Evolutionary conservation across 2,797 vertebrate genomes (phyloP).

Genomic region (Gastrophryne carolinensis): DNA sequence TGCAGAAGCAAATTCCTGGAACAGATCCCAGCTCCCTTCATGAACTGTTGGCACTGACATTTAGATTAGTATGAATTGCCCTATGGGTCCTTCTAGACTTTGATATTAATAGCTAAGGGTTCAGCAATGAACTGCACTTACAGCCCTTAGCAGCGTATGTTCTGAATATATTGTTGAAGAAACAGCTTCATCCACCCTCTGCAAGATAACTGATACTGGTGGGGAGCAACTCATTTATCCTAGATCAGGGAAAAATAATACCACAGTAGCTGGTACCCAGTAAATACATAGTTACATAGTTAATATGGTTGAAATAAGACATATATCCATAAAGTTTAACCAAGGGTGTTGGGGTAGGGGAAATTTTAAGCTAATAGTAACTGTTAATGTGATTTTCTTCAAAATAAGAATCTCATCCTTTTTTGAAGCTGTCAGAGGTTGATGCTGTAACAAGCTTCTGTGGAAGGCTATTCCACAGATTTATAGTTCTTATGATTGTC

Average conservation of each 20-base stretch:
- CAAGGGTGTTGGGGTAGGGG: no score
- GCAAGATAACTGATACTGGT: background rate
- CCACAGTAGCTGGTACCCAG: no score
- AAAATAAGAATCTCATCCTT: no score
- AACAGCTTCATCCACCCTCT: background rate
- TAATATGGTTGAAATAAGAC: no score
- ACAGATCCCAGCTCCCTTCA: slow-evolving; percentile 9
- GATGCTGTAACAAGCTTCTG: no score
- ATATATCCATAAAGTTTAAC: no score
- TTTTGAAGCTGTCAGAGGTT: no score
- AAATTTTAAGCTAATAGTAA: no score
- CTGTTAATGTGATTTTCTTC: no score
- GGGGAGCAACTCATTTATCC: background rate
- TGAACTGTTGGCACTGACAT: background rate
- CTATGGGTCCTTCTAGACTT: slow-evolving; percentile 7
- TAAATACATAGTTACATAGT: no score
- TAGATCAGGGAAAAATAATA: background rate
- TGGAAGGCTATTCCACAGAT: no score
- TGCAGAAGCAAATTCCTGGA: slow-evolving; percentile 28
- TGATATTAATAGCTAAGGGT: slow-evolving; percentile 9
- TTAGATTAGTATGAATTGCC: slow-evolving; percentile 23
- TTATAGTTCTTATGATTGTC: no score
- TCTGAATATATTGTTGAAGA: slow-evolving; percentile 1
- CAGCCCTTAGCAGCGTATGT: slow-evolving; percentile 29
- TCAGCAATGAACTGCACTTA: slow-evolving; percentile 17